Conservation (phyloP, 2,888 invertebrate genomes). For the Tortricodes alternella region DNA sequence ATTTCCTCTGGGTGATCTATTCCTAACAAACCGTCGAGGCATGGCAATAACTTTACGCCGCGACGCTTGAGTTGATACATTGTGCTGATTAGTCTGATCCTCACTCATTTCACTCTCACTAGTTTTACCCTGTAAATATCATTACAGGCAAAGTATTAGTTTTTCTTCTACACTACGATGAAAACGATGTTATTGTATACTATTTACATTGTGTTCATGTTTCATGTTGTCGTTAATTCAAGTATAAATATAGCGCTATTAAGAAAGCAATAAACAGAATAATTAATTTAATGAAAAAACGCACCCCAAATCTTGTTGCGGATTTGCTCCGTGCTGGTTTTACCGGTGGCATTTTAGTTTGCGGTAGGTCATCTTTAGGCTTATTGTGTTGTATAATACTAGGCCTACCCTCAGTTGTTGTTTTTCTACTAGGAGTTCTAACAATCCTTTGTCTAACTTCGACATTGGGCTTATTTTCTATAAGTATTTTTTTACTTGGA, state of each 20-base stretch:
- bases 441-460: constrained; percentile 73
- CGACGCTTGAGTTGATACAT: constrained; percentile 45
- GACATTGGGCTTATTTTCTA: constrained; percentile 66
- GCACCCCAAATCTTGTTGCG: constrained; percentile 77
- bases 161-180: constrained; percentile 51
- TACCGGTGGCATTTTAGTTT: constrained; percentile 65
- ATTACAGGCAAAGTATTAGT: constrained; percentile 65
- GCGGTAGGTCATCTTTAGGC: constrained; percentile 56
- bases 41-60: constrained; percentile 70
- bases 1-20: constrained; percentile 72
- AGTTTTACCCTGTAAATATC: constrained; percentile 80
- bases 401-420: constrained; percentile 58
- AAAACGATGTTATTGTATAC: constrained; percentile 46
- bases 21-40: constrained; percentile 70
- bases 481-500: constrained; percentile 65
- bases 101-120: constrained; percentile 84
- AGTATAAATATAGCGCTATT: constrained; percentile 67
- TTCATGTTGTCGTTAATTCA: constrained; percentile 50
- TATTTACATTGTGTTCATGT: constrained; percentile 50
- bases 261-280: constrained; percentile 68
- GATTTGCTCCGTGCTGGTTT: constrained; percentile 80
- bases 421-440: constrained; percentile 72
- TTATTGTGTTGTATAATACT: constrained; percentile 49
- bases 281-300: constrained; percentile 70
- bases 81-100: constrained; percentile 64